Percentiles rank a stretch among this genome's conserved stretches.
Evolutionary conservation across 2,113 vertebrate genomes (phyloP).

Genomic region (Dicrurus megarhynchus): DNA sequence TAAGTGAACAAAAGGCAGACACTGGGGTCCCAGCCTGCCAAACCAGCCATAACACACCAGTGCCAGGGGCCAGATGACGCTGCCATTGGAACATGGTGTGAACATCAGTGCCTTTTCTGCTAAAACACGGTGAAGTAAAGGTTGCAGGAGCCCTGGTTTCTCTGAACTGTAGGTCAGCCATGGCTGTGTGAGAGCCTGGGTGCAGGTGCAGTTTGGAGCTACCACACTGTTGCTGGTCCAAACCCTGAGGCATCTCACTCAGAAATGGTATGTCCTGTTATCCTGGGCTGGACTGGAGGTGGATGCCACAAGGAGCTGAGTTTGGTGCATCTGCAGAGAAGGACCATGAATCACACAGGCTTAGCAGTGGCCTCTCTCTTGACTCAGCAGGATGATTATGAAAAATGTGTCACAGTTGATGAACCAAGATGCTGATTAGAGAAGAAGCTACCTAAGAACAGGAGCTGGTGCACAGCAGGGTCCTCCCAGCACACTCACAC

Average conservation of each 20-base stretch:
- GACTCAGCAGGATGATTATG: neutral
- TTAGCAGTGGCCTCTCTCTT: neutral
- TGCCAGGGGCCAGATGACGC: neutral
- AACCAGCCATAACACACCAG: fast-evolving
- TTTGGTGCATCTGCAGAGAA: neutral
- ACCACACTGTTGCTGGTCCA: neutral
- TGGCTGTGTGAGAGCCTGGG: neutral
- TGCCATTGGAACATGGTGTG: neutral
- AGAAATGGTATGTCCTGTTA: too few relatives aligned
- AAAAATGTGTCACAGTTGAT: neutral
- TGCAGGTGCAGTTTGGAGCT: neutral
- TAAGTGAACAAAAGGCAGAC: neutral
- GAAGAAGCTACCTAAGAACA: neutral
- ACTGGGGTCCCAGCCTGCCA: neutral
- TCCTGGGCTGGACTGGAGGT: neutral
- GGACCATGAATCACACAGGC: neutral
- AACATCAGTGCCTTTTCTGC: neutral
- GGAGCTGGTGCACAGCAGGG: neutral
- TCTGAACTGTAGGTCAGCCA: neutral
- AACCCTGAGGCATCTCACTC: neutral
- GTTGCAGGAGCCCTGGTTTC: neutral
- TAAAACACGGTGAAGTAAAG: neutral
- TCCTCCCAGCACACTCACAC: neutral
- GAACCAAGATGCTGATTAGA: neutral
- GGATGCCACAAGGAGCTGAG: neutral